Evolutionary conservation across 2,888 invertebrate genomes (phyloP).

Genomic region (Amphipoea oculea): DNA sequence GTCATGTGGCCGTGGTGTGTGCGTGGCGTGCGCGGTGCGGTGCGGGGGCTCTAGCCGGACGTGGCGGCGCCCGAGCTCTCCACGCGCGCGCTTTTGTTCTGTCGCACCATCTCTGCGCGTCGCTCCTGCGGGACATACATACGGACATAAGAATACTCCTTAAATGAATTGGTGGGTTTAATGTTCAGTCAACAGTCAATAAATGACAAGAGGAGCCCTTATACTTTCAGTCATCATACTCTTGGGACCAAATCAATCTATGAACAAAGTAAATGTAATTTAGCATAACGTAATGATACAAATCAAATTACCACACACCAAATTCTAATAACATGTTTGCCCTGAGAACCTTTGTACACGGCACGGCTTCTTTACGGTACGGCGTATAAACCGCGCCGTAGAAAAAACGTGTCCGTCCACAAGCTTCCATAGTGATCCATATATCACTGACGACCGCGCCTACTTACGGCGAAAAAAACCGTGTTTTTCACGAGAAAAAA

Average conservation of each 20-base stretch:
- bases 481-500: background rate
- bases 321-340: conserved; percentile 17
- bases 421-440: background rate
- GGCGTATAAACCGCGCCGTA: background rate
- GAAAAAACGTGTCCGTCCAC: background rate
- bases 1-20: conserved; percentile 55
- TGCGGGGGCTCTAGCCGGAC: conserved; percentile 85
- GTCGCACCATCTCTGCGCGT: conserved; percentile 97
- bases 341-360: background rate
- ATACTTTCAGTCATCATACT: background rate
- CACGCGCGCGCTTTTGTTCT: conserved; percentile 94
- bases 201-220: background rate
- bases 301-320: background rate
- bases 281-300: background rate
- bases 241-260: background rate
- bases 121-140: conserved; percentile 92
- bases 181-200: background rate
- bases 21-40: conserved; percentile 62
- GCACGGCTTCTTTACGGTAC: background rate
- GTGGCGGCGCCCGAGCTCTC: conserved; percentile 89
- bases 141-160: background rate
- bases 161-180: background rate
- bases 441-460: background rate
- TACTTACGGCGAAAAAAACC: background rate
- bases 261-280: background rate